Conservation (phyloP, 2,113 vertebrate species). For the Ctenodactylus gundi region DNA sequence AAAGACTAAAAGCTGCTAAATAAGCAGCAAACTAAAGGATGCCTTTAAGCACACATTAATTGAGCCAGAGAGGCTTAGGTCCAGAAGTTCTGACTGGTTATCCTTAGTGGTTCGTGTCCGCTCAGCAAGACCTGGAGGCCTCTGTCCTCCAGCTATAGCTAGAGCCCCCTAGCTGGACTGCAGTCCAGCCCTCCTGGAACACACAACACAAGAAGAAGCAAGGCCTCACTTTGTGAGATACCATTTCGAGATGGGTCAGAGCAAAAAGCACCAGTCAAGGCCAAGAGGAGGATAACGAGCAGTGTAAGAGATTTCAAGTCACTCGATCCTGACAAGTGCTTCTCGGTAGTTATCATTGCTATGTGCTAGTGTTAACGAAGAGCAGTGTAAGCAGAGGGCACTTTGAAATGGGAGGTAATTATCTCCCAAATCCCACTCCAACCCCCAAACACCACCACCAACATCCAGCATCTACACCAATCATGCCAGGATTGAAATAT, state of each 20-base stretch:
- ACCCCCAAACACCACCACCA: neutral
- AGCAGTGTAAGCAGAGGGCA: neutral
- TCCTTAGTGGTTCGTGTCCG: neutral
- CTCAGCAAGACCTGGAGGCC: neutral
- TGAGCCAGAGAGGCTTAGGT: neutral
- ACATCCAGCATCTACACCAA: neutral
- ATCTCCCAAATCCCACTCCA: neutral
- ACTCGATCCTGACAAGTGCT: neutral
- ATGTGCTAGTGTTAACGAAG: neutral
- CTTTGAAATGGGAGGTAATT: neutral
- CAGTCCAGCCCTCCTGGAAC: neutral
- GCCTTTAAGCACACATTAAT: neutral
- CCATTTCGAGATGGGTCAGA: neutral
- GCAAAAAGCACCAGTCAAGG: neutral
- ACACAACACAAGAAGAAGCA: neutral
- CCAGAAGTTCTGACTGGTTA: neutral
- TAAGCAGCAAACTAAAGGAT: neutral
- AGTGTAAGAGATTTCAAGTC: neutral
- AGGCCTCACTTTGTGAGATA: neutral
- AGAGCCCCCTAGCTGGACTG: too few species aligned
- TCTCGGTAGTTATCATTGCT: neutral
- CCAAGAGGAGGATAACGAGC: neutral
- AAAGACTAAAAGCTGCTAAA: slow-evolving; percentile 5
- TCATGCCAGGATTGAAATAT: slow-evolving; percentile 43
- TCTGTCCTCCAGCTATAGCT: neutral